Conservation (phyloP, 1,140 invertebrate species). For the Lasioglossum albipes region DNA sequence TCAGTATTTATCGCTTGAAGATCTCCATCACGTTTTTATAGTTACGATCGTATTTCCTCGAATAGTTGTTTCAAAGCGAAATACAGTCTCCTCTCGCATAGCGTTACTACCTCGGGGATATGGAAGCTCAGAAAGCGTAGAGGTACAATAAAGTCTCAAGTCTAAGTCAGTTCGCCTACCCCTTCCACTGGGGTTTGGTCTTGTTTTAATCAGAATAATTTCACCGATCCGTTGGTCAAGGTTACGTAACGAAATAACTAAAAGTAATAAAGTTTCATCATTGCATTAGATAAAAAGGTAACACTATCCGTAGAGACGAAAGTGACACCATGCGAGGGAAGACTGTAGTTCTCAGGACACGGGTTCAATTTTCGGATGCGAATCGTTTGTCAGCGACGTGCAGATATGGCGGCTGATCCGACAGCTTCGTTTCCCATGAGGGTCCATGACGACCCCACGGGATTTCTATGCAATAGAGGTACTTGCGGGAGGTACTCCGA, state of each 20-base stretch:
- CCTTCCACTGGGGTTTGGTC: no score
- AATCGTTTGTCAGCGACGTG: neutral
- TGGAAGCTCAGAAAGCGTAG: no score
- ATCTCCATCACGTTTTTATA: conserved; percentile 27
- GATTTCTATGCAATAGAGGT: neutral
- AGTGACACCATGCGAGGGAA: no score
- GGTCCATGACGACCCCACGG: conserved; percentile 2
- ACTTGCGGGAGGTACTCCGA: neutral
- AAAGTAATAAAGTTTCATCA: no score
- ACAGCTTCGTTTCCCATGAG: neutral
- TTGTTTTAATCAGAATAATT: no score
- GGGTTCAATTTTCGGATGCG: neutral
- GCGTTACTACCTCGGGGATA: no score
- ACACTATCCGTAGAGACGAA: no score
- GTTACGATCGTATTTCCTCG: neutral
- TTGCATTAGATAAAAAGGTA: no score
- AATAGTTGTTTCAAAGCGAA: neutral
- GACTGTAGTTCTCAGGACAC: neutral
- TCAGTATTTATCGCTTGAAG: conserved; percentile 11
- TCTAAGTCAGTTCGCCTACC: no score
- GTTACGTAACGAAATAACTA: no score
- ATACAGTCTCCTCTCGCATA: neutral
- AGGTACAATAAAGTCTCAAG: no score
- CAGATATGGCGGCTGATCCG: neutral
- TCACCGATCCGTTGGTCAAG: no score